phyloP scores from a whole-genome alignment of 1,140 invertebrate genomes.

The Limonius californicus region DNA sequence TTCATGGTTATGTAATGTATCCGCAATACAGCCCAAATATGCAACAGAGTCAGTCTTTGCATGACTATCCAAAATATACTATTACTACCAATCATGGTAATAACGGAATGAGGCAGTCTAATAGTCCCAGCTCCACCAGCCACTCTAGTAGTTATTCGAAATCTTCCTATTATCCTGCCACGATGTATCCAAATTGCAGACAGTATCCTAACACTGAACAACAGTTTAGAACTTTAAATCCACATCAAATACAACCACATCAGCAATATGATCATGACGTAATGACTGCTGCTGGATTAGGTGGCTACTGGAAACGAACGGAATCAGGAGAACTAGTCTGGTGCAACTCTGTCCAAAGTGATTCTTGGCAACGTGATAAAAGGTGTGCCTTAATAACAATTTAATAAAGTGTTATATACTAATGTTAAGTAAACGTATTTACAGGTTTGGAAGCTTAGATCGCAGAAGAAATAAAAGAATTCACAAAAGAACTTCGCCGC shows the following conservation, averaged over 20 bases:
- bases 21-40: not conserved
- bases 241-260: slow-evolving; percentile 43
- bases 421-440: slow-evolving; percentile 13
- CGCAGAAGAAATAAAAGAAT: slow-evolving; percentile 53
- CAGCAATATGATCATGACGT: slow-evolving; percentile 45
- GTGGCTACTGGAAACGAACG: slow-evolving; percentile 44
- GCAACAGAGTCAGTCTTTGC: not conserved
- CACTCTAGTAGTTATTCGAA: not conserved
- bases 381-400: slow-evolving; percentile 27
- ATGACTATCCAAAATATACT: not conserved
- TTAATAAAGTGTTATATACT: too few species aligned
- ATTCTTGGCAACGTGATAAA: slow-evolving; percentile 43
- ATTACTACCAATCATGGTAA: not conserved
- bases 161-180: slow-evolving; percentile 23
- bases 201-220: slow-evolving; percentile 28
- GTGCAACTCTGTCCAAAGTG: slow-evolving; percentile 36
- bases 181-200: slow-evolving; percentile 23
- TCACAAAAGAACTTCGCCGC: slow-evolving; percentile 40
- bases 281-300: slow-evolving; percentile 40
- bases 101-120: slow-evolving; percentile 8
- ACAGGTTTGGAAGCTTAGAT: slow-evolving; percentile 61
- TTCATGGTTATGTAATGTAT: slow-evolving; percentile 9
- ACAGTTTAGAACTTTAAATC: slow-evolving; percentile 25
- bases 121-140: slow-evolving; percentile 15
- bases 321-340: slow-evolving; percentile 44